phyloP scores from a whole-genome alignment of 2,797 vertebrate genomes.

The Poecilia gillii region DNA sequence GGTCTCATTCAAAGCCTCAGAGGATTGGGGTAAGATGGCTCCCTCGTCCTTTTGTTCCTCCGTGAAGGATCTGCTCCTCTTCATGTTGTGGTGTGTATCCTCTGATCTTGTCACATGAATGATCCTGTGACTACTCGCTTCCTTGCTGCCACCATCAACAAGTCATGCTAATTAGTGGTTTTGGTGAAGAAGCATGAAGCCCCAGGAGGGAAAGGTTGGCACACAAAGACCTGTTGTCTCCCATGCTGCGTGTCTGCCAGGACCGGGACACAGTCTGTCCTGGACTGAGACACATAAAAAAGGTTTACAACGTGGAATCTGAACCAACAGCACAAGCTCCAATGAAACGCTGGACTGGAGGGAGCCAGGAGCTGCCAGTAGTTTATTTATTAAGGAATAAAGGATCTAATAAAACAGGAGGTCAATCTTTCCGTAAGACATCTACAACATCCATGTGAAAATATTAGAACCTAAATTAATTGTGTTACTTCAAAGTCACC shows the following conservation, averaged over 20 bases:
- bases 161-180: conserved; percentile 54
- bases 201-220: conserved; percentile 16
- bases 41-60: not conserved
- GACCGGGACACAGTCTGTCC: not conserved
- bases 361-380: not conserved
- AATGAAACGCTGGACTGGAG: not conserved
- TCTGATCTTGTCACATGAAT: conserved; percentile 47
- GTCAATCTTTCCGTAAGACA: not conserved
- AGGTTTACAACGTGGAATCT: not conserved
- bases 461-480: not conserved
- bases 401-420: not conserved
- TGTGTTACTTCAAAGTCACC: too few species aligned
- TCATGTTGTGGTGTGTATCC: conserved; percentile 19
- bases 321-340: not conserved
- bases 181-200: conserved; percentile 39
- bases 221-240: conserved; percentile 46
- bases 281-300: not conserved
- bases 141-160: conserved; percentile 30
- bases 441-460: not conserved
- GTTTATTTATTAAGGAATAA: not conserved
- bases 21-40: not conserved
- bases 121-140: conserved; percentile 50
- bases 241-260: conserved; percentile 4
- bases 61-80: conserved; percentile 3
- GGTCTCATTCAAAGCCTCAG: not conserved